A percentile compares a stretch with the other conserved stretches of the same genome.
Conservation (phyloP, 1,140 invertebrate species). For the Sinonovacula constricta region DNA sequence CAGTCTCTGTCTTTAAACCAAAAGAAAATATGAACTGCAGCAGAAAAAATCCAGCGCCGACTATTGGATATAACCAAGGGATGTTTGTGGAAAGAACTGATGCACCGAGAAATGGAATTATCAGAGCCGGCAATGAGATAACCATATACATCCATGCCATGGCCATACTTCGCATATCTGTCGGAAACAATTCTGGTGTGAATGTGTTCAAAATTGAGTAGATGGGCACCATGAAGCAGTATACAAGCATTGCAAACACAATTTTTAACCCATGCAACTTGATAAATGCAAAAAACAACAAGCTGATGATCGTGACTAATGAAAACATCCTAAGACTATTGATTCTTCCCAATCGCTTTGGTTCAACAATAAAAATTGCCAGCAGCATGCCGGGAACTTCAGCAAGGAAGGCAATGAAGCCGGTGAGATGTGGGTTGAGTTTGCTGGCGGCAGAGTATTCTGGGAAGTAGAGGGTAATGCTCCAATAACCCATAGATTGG, state of each 20-base stretch:
- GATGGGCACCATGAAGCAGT: slow-evolving; percentile 74
- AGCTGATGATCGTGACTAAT: slow-evolving; percentile 56
- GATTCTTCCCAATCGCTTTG: slow-evolving; percentile 67
- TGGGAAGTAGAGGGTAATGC: slow-evolving; percentile 71
- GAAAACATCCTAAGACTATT: slow-evolving; percentile 69
- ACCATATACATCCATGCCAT: slow-evolving; percentile 70
- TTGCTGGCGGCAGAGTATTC: slow-evolving; percentile 67
- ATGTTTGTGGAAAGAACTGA: slow-evolving; percentile 62
- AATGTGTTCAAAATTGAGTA: slow-evolving; percentile 73
- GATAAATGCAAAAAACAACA: slow-evolving; percentile 68
- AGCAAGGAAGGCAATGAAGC: slow-evolving; percentile 74
- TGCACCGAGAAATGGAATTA: slow-evolving; percentile 71
- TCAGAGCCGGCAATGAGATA: slow-evolving; percentile 66
- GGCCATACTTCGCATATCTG: slow-evolving; percentile 66
- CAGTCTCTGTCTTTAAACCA: slow-evolving; percentile 65
- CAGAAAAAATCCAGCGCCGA: slow-evolving; percentile 65
- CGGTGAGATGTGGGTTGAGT: slow-evolving; percentile 69
- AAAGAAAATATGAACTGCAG: slow-evolving; percentile 66
- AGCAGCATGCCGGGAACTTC: slow-evolving; percentile 71
- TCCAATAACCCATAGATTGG: slow-evolving; percentile 72
- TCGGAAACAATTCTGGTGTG: slow-evolving; percentile 73
- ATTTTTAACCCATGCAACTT: slow-evolving; percentile 60
- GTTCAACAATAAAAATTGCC: slow-evolving; percentile 71
- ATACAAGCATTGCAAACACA: slow-evolving; percentile 68
- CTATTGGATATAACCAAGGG: slow-evolving; percentile 70